phyloP scores from a whole-genome alignment of 2,797 vertebrate genomes.

The Vultur gryphus region DNA sequence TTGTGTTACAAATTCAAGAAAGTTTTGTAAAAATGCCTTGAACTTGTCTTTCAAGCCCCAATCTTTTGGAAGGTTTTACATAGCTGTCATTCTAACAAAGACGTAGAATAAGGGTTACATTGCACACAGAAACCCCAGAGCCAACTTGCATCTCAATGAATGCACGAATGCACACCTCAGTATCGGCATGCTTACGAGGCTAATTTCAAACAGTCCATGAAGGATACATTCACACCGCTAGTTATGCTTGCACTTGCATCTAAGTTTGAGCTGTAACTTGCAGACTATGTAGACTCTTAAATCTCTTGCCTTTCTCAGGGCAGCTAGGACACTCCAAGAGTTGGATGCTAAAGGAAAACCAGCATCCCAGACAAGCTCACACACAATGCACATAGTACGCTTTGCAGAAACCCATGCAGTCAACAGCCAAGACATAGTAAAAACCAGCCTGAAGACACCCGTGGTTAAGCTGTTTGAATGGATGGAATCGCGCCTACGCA shows the following conservation, averaged over 20 bases:
- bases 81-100: not conserved
- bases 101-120: fast-evolving
- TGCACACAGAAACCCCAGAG: not conserved
- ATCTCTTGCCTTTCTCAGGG: not conserved
- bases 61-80: not conserved
- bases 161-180: not conserved
- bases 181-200: fast-evolving
- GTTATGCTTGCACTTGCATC: fast-evolving
- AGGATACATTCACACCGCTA: not conserved
- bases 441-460: not conserved
- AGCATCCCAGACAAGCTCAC: fast-evolving
- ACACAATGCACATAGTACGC: too few relatives aligned
- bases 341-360: not conserved
- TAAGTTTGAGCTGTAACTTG: not conserved
- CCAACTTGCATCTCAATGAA: not conserved
- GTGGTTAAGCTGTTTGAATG: not conserved
- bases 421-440: not conserved
- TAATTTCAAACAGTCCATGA: not conserved
- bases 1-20: not conserved
- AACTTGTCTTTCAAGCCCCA: not conserved
- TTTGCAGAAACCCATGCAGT: not conserved
- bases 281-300: not conserved
- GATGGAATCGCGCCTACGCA: not conserved
- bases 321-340: not conserved
- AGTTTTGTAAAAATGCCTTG: not conserved